Conservation (phyloP, 2,113 vertebrate genomes). For the Octodon degus region DNA sequence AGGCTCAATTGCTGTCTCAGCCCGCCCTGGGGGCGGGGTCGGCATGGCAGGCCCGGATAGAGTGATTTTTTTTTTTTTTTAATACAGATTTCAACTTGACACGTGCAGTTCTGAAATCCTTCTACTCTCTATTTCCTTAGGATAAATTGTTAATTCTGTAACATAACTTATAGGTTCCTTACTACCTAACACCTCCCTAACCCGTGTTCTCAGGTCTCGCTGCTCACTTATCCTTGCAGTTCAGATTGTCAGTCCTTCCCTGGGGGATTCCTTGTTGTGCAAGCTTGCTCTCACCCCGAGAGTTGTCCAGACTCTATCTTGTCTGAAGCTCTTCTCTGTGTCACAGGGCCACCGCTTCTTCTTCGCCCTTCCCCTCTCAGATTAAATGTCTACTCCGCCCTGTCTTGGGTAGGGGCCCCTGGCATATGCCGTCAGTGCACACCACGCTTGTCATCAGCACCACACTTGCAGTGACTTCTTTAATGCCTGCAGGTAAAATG, state of each 20-base stretch:
- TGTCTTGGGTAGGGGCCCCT: not conserved
- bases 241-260: not conserved
- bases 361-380: not conserved
- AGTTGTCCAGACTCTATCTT: not conserved
- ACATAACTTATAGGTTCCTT: not conserved
- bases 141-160: not conserved
- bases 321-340: not conserved
- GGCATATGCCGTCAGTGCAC: not conserved
- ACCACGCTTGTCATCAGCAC: not conserved
- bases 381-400: not conserved
- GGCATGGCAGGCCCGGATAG: too few species aligned
- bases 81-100: not conserved
- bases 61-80: too few species aligned
- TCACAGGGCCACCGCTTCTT: not conserved
- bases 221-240: not conserved
- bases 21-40: too few species aligned
- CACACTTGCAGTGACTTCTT: not conserved
- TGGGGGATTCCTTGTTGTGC: not conserved
- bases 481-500: not conserved
- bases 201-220: not conserved
- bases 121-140: not conserved
- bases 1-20: too few species aligned
- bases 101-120: not conserved
- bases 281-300: not conserved
- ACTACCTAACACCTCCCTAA: not conserved